phyloP scores from a whole-genome alignment of 2,888 invertebrate genomes.

The Aelia acuminata region DNA sequence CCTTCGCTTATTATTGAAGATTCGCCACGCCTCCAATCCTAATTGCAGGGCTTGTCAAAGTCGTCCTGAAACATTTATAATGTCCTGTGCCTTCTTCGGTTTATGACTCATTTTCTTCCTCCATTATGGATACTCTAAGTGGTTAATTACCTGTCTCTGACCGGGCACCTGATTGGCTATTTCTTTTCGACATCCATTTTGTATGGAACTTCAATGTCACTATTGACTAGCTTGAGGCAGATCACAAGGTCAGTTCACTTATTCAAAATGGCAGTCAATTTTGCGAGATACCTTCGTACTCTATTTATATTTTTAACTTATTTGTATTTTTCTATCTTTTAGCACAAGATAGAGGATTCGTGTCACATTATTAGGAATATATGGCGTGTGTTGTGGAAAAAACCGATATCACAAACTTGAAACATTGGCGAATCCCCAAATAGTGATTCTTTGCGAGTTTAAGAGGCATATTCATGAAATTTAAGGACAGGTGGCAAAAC shows the following conservation, averaged over 20 bases:
- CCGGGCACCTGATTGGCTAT: neutral
- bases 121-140: neutral
- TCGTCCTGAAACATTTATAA: neutral
- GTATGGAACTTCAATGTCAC: neutral
- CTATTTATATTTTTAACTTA: too few species aligned
- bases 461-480: too few species aligned
- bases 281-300: neutral
- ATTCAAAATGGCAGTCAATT: neutral
- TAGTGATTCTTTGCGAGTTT: too few species aligned
- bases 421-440: too few species aligned
- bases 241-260: neutral
- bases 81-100: neutral
- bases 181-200: neutral
- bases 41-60: neutral
- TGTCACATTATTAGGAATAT: too few species aligned
- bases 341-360: too few species aligned
- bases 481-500: too few species aligned
- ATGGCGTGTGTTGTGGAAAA: too few species aligned
- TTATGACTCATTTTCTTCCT: neutral
- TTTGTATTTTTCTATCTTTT: too few species aligned
- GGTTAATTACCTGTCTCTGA: constrained; percentile 8
- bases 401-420: too few species aligned
- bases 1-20: neutral
- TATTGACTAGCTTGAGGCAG: neutral
- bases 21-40: neutral